Percentiles rank a stretch among this genome's conserved stretches.
These are phyloP conservation scores for Philaethria dido DNA, from an alignment of 2,888 invertebrate genomes.

Conservation along the genomic window DNA sequence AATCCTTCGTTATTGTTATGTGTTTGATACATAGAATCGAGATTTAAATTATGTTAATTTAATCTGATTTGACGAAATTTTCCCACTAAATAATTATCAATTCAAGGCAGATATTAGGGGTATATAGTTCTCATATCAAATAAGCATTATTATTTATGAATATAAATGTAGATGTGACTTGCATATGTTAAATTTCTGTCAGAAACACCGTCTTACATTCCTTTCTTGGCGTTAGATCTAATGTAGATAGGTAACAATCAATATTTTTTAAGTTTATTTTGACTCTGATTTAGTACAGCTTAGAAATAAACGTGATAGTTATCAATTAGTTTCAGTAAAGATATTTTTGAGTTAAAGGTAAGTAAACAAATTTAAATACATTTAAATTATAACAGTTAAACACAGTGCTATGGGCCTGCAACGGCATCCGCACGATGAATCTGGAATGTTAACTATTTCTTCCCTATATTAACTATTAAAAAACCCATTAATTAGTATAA, in stretches of 20 bases:
- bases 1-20: background rate
- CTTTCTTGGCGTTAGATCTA: background rate
- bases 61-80: background rate
- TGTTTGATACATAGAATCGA: background rate
- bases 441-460: too few species aligned
- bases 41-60: background rate
- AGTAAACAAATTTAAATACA: too few species aligned
- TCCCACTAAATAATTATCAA: constrained; percentile 24
- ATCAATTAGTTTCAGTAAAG: too few species aligned
- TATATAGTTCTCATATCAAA: constrained; percentile 30
- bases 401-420: too few species aligned
- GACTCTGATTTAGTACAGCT: too few species aligned
- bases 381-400: too few species aligned
- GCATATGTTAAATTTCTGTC: constrained; percentile 22
- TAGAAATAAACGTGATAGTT: too few species aligned
- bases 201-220: constrained; percentile 27
- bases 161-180: constrained; percentile 33
- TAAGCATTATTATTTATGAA: constrained; percentile 35
- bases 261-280: too few species aligned
- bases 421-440: too few species aligned
- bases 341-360: too few species aligned
- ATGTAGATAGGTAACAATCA: background rate
- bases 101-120: constrained; percentile 24
- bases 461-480: background rate
- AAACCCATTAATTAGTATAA: background rate